Evolutionary conservation across 1,140 invertebrate genomes (phyloP), one percentile per base, ranked within the genome.

Genomic region (Pogonomyrmex barbatus): DNA sequence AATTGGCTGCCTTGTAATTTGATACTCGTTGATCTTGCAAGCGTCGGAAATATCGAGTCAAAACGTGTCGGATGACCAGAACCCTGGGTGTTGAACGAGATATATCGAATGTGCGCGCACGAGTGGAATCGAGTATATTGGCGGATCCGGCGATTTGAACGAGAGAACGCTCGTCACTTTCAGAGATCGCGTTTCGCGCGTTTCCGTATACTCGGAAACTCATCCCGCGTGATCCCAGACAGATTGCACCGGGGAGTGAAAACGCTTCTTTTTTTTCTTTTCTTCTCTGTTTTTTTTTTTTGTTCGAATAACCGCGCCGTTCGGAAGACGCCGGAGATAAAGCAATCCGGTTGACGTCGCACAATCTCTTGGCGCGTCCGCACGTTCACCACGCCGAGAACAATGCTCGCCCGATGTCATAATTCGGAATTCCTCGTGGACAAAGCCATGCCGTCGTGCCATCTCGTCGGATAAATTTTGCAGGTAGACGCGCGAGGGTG

Each of bases 391-490:
- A 24, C 39, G 36, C 24, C 24, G 79, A 47, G 79, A 83, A 83
- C 79, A 83, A 83, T 83, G 82, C 82, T 47, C 33, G 82, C 63
- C 12, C 63, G 65, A 87, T 67, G 65, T 78, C 56, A 54, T 88
- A 85, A 85, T 84, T 88, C 45, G 45, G 58, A 70, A 85, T 85
- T 88, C 36, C 50, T 30, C 54, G 30, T 77, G 56, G 62, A 50
- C 85, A 70, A 81, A 73, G 60, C 45, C 75, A 24, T 67, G 14
- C 52, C 17, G 39, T 62, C 45, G 75, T 45, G n/a, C 42, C 54
- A 85, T 10, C 39, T 33, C 79, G 79, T 75, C 68, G 68, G 79
- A 73, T 83, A 73, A 83, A 83, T 83, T 83, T 83, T 83, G 33
- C 68, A 83, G 36, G 30, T 56, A 52, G 52, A 71, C 39, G 39